These are phyloP conservation scores for Chrysoperla carnea DNA, from an alignment of 1,140 invertebrate species.

Conservation along the genomic window DNA sequence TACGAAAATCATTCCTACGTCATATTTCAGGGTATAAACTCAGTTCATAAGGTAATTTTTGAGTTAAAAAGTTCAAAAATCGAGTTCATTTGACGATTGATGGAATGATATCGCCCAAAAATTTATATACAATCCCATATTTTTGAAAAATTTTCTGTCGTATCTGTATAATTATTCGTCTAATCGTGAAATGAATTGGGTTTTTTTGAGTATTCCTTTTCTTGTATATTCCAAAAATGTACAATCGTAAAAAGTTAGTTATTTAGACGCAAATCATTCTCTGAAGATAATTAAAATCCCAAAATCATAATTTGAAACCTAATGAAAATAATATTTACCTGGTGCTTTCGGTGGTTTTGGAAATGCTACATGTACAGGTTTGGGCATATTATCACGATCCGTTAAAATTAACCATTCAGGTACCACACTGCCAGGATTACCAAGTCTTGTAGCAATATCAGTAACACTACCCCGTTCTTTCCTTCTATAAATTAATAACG, in stretches of 20 bases:
- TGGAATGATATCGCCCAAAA: not conserved
- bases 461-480: conserved; percentile 49
- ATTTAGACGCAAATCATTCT: too few species aligned
- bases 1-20: conserved; percentile 1
- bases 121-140: too few species aligned
- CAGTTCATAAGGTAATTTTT: not conserved
- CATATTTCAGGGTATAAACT: not conserved
- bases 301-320: too few species aligned
- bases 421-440: conserved; percentile 40
- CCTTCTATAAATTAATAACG: not conserved
- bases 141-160: too few species aligned
- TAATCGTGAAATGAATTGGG: too few species aligned
- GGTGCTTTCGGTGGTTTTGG: conserved; percentile 74
- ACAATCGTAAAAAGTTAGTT: too few species aligned
- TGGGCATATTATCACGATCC: conserved; percentile 57
- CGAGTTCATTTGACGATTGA: not conserved
- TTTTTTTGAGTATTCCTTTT: too few species aligned
- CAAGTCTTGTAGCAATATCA: conserved; percentile 58
- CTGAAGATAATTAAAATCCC: too few species aligned
- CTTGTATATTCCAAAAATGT: too few species aligned
- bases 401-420: conserved; percentile 70
- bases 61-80: not conserved
- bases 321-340: conserved; percentile 24
- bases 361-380: conserved; percentile 62
- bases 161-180: too few species aligned